phyloP scores from a whole-genome alignment of 2,113 vertebrate species.

The Columba janthina region DNA sequence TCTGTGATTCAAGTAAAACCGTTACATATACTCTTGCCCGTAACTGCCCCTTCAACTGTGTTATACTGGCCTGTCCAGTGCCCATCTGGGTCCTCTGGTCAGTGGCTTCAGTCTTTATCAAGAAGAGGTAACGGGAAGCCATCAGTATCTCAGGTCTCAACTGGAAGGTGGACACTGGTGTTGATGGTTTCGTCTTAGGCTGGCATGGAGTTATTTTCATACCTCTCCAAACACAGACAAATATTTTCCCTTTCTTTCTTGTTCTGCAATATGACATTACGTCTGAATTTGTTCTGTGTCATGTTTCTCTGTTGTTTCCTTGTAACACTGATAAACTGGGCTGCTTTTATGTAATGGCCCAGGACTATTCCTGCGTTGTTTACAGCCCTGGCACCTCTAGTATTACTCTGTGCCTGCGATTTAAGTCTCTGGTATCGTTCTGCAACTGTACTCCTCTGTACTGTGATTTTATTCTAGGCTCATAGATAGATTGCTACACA shows the following conservation, averaged over 20 bases:
- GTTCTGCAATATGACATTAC: not conserved
- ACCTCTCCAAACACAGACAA: not conserved
- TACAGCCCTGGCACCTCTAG: not conserved
- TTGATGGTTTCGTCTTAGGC: not conserved
- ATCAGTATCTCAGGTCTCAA: fast-evolving
- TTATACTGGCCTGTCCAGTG: not conserved
- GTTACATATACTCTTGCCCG: fast-evolving
- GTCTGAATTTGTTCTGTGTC: not conserved
- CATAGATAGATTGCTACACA: not conserved
- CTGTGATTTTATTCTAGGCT: not conserved
- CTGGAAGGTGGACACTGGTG: not conserved
- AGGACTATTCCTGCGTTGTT: not conserved
- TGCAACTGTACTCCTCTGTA: not conserved
- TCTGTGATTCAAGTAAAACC: not conserved
- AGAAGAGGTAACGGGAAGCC: not conserved
- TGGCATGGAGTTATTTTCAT: not conserved
- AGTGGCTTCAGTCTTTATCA: not conserved
- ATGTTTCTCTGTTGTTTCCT: not conserved
- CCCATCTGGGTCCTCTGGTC: not conserved
- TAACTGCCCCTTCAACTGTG: not conserved
- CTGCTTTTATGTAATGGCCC: not conserved
- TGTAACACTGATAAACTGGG: not conserved
- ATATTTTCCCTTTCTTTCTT: not conserved
- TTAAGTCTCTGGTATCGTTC: not conserved
- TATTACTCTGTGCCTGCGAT: not conserved